A percentile compares a stretch with the other conserved stretches of the same genome.
Evolutionary conservation across 2,113 vertebrate genomes (phyloP).

Genomic region (Thamnophis sirtalis): DNA sequence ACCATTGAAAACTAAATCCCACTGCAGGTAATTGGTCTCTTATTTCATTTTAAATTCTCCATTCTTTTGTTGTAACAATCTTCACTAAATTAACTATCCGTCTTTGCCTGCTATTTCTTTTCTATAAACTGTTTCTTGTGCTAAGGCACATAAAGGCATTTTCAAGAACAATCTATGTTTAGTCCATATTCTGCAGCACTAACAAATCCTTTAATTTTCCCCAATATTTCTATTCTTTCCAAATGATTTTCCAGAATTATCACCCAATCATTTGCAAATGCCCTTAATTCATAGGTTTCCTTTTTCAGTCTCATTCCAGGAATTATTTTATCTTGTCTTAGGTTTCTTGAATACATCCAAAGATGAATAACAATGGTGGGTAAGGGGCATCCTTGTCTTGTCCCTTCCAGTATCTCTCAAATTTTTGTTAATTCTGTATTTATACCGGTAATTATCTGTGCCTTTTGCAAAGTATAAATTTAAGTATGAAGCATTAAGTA

Average conservation of each 20-base stretch:
- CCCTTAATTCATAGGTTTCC: neutral
- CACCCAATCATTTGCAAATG: neutral
- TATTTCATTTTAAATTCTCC: neutral
- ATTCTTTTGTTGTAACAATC: neutral
- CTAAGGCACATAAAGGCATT: neutral
- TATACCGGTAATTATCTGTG: neutral
- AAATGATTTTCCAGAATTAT: neutral
- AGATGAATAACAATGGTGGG: neutral
- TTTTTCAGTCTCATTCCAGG: neutral
- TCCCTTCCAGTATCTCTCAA: neutral
- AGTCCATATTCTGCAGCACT: neutral
- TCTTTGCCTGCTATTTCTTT: neutral
- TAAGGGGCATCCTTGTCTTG: neutral
- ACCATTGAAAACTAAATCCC: neutral
- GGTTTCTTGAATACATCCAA: neutral
- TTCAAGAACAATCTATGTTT: neutral
- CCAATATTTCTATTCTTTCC: neutral
- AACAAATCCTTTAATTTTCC: neutral
- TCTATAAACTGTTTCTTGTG: neutral
- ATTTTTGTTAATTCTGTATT: neutral
- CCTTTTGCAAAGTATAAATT: neutral
- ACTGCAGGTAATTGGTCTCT: neutral
- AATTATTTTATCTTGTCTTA: neutral
- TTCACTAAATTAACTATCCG: neutral
- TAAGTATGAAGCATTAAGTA: too few species aligned